Conservation (phyloP, 1,140 invertebrate species). For the Pogonomyrmex barbatus region DNA sequence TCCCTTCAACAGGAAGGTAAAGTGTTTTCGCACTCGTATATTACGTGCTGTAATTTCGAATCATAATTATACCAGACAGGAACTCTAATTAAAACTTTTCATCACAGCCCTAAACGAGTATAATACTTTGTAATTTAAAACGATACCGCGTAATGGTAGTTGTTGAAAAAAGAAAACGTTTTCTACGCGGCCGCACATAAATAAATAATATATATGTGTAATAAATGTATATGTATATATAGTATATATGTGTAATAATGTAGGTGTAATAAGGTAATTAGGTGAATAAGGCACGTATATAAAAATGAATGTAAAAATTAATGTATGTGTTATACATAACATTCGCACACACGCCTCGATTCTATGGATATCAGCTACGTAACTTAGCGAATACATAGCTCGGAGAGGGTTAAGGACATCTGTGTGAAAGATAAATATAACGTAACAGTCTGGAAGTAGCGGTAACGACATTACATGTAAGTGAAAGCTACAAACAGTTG, state of each 20-base stretch:
- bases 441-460: not conserved
- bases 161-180: conserved; percentile 6
- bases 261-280: not conserved
- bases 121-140: conserved; percentile 53
- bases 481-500: conserved; percentile 25
- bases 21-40: conserved; percentile 56
- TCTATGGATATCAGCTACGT: not conserved
- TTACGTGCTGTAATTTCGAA: conserved; percentile 59
- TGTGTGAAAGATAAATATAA: conserved; percentile 35
- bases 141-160: conserved; percentile 24
- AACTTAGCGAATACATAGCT: not conserved
- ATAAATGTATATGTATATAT: not conserved
- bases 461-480: conserved; percentile 6
- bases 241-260: not conserved
- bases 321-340: not conserved
- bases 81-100: conserved; percentile 65
- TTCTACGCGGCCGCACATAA: not conserved
- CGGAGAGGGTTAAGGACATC: not conserved
- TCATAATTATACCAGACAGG: conserved; percentile 63
- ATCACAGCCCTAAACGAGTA: conserved; percentile 49
- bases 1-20: conserved; percentile 49
- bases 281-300: not conserved
- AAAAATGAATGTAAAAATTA: not conserved
- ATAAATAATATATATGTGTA: not conserved
- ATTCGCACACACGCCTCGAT: not conserved